Evolutionary conservation across 2,888 invertebrate genomes (phyloP).

Genomic region (Drosophila melanosoma): DNA sequence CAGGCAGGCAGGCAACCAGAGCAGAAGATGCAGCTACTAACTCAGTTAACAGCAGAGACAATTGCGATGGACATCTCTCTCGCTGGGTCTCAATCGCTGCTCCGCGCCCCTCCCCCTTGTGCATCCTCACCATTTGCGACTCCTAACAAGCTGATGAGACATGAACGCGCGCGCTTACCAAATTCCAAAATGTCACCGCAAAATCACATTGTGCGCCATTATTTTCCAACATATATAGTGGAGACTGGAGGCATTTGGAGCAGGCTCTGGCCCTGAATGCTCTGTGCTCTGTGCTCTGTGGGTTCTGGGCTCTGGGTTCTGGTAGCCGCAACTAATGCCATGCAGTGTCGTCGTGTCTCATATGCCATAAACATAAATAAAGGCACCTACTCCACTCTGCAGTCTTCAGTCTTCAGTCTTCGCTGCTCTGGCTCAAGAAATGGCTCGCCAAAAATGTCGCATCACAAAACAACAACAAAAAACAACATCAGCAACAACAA

Average conservation of each 20-base stretch:
- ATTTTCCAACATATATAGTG: conserved; percentile 42
- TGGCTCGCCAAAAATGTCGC: conserved; percentile 59
- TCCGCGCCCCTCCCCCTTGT: neutral
- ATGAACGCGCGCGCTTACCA: conserved; percentile 82
- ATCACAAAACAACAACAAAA: conserved; percentile 31
- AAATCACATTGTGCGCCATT: conserved; percentile 83
- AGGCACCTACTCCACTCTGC: conserved; percentile 68
- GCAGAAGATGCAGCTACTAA: conserved; percentile 64
- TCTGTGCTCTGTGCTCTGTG: neutral
- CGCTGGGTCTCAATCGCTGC: conserved; percentile 50
- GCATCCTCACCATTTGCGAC: conserved; percentile 32
- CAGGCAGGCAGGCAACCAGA: neutral
- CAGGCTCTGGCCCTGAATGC: conserved; percentile 20
- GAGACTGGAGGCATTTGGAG: conserved; percentile 50
- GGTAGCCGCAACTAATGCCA: conserved; percentile 71
- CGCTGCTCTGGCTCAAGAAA: conserved; percentile 9
- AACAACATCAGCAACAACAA: conserved; percentile 19
- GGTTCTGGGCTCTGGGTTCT: neutral
- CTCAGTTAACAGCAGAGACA: conserved; percentile 72
- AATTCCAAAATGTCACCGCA: conserved; percentile 83
- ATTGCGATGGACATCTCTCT: conserved; percentile 79
- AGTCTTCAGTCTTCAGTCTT: conserved; percentile 6
- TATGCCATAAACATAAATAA: conserved; percentile 83
- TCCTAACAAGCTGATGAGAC: conserved; percentile 83
- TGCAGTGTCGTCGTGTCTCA: conserved; percentile 78